phyloP scores from a whole-genome alignment of 2,888 invertebrate genomes.

The Hyppa rectilinea region DNA sequence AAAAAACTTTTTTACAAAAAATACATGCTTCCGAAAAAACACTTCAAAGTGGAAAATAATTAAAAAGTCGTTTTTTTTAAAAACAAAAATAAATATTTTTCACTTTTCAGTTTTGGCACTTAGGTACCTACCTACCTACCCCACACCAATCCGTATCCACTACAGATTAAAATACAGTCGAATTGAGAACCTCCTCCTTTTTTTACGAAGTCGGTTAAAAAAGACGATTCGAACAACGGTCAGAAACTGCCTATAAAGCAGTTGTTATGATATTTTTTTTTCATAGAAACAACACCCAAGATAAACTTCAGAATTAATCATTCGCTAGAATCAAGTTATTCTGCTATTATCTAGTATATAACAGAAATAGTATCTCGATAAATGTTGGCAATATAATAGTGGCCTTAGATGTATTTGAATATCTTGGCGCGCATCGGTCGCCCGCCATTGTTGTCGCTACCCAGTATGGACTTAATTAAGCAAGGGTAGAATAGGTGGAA shows the following conservation, averaged over 20 bases:
- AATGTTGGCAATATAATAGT: conserved; percentile 85
- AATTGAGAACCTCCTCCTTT: too few species aligned
- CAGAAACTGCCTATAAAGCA: conserved; percentile 1
- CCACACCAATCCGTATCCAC: too few species aligned
- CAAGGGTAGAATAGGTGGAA: conserved; percentile 83
- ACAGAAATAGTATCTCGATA: conserved; percentile 75
- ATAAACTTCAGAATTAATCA: conserved; percentile 36
- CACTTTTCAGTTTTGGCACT: too few species aligned
- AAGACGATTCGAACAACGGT: conserved; percentile 1
- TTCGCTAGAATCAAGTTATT: conserved; percentile 61
- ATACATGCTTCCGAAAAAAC: too few species aligned
- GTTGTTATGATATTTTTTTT: conserved; percentile 6
- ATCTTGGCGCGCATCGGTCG: conserved; percentile 88
- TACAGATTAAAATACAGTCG: too few species aligned
- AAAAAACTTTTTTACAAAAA: too few species aligned
- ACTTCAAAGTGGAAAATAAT: too few species aligned
- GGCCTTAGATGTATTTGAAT: conserved; percentile 90
- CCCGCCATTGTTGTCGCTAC: conserved; percentile 86
- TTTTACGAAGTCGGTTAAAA: conserved; percentile 39
- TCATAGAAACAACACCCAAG: conserved; percentile 1
- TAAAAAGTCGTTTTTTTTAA: too few species aligned
- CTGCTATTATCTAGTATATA: conserved; percentile 53
- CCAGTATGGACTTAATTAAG: conserved; percentile 91
- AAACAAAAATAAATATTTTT: too few species aligned
- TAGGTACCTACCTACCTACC: too few species aligned